Evolutionary conservation across 2,888 invertebrate species (phyloP), one percentile per base, ranked within the genome.

Genomic region (Orthonevra nobilis): DNA sequence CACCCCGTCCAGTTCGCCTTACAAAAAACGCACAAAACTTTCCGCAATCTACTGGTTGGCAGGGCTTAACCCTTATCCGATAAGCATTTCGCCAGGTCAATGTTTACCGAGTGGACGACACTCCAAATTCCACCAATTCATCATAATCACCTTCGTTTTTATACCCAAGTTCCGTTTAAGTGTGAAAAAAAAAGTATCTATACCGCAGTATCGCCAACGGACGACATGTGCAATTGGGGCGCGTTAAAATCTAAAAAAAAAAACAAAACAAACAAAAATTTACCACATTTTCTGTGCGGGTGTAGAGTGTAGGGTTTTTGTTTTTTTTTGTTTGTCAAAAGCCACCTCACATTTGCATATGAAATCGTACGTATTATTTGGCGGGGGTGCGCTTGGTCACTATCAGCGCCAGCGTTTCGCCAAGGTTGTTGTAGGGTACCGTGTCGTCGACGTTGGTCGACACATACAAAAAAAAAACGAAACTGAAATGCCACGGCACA

Each of bases 371-470:
- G n/a, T n/a, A n/a, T n/a, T n/a, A n/a, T n/a, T n/a, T n/a, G n/a
- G n/a, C n/a, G n/a, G n/a, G n/a, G n/a, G n/a, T n/a, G 44, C 60
- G 64, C 77, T 30, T 79, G 72, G 77, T 72, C 77, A 72, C 72
- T 79, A 79, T 79, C 77, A 72, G 77, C 23, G 34, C 73, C 77
- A 72, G 77, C 23, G 34, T 19, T 46, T 42, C 15, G 42, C 77
- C 77, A 79, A 79, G 77, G 77, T 79, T 79, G 77, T 48, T 61
- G n/a, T 20, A 36, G 60, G 46, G 60, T 48, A 79, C 42, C 48
- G 38, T 42, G 48, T 44, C 23, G 52, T 40, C 42, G 34, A 42
- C 64, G 32, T 52, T 48, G 56, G 48, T 63, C 61, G 75, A 69
- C 63, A 58, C 69, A 40, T 75, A 63, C 38, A 15, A 19, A 74